A percentile compares a stretch with the other conserved stretches of the same genome.
phyloP scores from a whole-genome alignment of 2,888 invertebrate genomes.

The Zonitis immaculata region DNA sequence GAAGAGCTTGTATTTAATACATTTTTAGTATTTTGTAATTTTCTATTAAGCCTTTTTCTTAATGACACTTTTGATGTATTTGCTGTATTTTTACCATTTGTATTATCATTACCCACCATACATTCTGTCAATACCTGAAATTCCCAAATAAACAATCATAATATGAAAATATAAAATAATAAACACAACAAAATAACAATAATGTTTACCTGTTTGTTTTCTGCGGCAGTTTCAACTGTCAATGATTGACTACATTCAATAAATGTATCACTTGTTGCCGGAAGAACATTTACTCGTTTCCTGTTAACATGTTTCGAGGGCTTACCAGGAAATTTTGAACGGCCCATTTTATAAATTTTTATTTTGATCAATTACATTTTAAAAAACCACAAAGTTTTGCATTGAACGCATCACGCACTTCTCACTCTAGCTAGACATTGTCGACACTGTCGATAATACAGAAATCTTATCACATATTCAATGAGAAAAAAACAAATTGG shows the following conservation, averaged over 20 bases:
- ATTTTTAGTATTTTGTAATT: constrained; percentile 32
- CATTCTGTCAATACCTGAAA: background rate
- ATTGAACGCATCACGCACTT: constrained; percentile 38
- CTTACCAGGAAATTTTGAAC: constrained; percentile 83
- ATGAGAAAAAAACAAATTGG: too few relatives aligned
- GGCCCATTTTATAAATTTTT: constrained; percentile 56
- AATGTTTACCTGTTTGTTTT: constrained; percentile 47
- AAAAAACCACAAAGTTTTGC: constrained; percentile 30
- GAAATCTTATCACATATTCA: background rate
- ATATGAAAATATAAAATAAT: constrained; percentile 4
- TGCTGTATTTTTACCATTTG: constrained; percentile 48
- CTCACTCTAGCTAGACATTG: constrained; percentile 15
- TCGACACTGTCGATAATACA: constrained; percentile 18
- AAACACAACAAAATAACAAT: constrained; percentile 17
- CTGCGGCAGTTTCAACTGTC: constrained; percentile 42
- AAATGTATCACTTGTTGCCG: constrained; percentile 45
- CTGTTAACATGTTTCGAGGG: constrained; percentile 82
- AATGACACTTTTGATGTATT: constrained; percentile 43
- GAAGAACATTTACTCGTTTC: constrained; percentile 78
- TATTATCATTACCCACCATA: constrained; percentile 43
- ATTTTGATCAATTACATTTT: constrained; percentile 38
- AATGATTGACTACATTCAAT: constrained; percentile 38
- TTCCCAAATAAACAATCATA: constrained; percentile 9
- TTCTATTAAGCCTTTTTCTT: constrained; percentile 35
- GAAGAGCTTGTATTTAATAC: constrained; percentile 33